Base-by-base conservation (phyloP, 2,888 invertebrate species). In the Platypus cylindrus region DNA sequence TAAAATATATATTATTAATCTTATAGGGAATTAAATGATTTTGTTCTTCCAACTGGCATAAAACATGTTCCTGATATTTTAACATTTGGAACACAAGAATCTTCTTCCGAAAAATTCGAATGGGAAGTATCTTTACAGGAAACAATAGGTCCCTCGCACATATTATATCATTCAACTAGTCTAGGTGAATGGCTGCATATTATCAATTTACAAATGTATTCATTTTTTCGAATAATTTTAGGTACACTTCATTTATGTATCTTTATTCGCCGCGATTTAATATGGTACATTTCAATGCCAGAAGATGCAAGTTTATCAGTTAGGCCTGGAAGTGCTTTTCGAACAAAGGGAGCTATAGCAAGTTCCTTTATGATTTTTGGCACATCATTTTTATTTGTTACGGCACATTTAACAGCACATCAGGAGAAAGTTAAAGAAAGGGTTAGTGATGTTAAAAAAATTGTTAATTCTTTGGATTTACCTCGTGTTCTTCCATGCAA, bases 331-430 rank as follows among this genome's bases (percentile, higher is more conserved):
- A 83, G 86, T 5, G 86, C 89, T 0, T 86, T 87, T 56, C 72
- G 84, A 38, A 89, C 95, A 16, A 97, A 98, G 66, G 97, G 97
- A 3, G 94, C 93, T 1, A 82, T 95, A 0, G 94, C 87, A 0
- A 78, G 93, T 50, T 83, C 83, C 3, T 87, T 98, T 53, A 82
- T 84, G 46, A 64, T 97, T 3, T 97, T 98, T 55, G 97, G 97
- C 9, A 90, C 94, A 1, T 86, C 90, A 8, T 86, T 94, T 60
- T 68, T 97, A 3, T 94, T 98, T 55, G 82, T 97, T 3, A 93
- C 91, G 26, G 89, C 90, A 13, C 97, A 98, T 67, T 71, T 98
- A 45, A 89, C 91, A 0, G 91, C 93, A 0, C 89, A 90, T 55
- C 84, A 86, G 52, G 85, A 86, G 51, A 83, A 85, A 58, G 78